phyloP scores from a whole-genome alignment of 2,113 vertebrate species.

The Callionymus lyra region DNA sequence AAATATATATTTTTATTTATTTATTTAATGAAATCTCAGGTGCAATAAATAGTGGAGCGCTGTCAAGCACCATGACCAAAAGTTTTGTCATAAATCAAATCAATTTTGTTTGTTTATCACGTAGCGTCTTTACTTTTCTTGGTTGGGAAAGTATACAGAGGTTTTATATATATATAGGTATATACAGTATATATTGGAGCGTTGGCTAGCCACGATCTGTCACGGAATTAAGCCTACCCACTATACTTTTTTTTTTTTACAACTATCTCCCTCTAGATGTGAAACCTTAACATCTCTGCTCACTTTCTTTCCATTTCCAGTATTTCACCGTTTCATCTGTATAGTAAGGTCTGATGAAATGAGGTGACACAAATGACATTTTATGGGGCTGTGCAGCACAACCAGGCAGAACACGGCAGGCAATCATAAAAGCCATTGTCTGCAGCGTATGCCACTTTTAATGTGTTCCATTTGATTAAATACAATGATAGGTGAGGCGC shows the following conservation, averaged over 20 bases:
- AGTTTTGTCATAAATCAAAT: no score
- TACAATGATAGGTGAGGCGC: slow-evolving; percentile 65
- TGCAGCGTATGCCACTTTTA: slow-evolving; percentile 67
- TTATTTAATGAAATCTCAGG: no score
- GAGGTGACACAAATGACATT: slow-evolving; percentile 79
- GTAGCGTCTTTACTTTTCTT: no score
- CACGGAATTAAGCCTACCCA: no score
- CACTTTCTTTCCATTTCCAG: not conserved
- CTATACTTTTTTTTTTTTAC: not conserved
- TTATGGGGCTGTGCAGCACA: slow-evolving; percentile 66
- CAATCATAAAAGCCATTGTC: slow-evolving; percentile 77
- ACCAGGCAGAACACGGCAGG: slow-evolving; percentile 62
- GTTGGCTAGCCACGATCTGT: no score
- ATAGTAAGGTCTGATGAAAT: slow-evolving; percentile 69
- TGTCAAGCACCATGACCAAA: no score
- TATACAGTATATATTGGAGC: no score
- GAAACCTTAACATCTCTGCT: not conserved
- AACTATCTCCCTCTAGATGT: not conserved
- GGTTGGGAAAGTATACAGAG: no score
- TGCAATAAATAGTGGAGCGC: no score
- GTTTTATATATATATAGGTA: no score
- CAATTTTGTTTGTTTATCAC: no score
- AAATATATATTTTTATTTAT: no score
- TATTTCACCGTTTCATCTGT: slow-evolving; percentile 10
- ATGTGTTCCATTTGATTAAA: slow-evolving; percentile 76